Conservation (phyloP, 1,140 invertebrate species). For the Metaphire vulgaris region DNA sequence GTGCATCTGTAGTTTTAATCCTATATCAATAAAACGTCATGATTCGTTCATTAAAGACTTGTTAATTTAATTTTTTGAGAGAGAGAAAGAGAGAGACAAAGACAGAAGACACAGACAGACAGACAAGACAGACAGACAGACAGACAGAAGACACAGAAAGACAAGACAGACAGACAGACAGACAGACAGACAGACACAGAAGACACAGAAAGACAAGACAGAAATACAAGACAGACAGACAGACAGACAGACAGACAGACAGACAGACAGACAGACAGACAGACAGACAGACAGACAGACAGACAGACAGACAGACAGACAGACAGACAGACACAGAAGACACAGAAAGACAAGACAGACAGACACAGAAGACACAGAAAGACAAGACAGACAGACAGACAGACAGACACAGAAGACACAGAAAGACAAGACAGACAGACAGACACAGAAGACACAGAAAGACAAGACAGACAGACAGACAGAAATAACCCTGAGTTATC, state of each 20-base stretch:
- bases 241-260: neutral
- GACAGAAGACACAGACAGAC: neutral
- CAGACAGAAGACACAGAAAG: neutral
- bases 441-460: too few relatives aligned
- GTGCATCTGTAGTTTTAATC: too few relatives aligned
- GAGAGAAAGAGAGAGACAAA: neutral
- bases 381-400: neutral
- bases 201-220: neutral
- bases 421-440: too few relatives aligned
- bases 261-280: neutral
- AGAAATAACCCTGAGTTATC: too few relatives aligned
- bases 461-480: too few relatives aligned
- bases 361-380: neutral
- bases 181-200: neutral
- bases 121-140: neutral
- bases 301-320: neutral
- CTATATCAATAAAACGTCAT: too few relatives aligned
- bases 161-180: neutral
- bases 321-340: neutral
- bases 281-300: neutral
- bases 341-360: neutral
- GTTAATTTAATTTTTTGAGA: too few relatives aligned
- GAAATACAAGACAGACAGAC: neutral
- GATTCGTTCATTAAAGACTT: too few relatives aligned
- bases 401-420: neutral